Evolutionary conservation across 2,113 vertebrate species (phyloP), one percentile per base, ranked within the genome.

Genomic region (Oplegnathus fasciatus): DNA sequence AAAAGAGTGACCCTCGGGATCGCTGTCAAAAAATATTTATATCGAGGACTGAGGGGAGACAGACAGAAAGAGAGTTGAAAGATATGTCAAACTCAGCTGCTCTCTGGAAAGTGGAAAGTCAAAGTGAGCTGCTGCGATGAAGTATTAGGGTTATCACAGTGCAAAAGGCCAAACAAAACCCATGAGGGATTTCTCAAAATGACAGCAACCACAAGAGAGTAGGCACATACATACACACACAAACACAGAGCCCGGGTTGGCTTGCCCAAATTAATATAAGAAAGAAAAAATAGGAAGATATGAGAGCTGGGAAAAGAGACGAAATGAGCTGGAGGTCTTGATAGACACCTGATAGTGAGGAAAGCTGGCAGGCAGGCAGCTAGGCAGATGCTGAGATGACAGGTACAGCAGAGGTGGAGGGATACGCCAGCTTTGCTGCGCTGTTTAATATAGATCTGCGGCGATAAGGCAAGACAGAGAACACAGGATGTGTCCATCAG

Each of bases 381-480:
- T 26, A 28, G 7, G 71, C 77, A 86, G 90, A 93, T 88, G 82
- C 83, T 75, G 82, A 89, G 91, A 91, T 91, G 89, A 74, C 86
- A 88, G 88, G 90, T 84, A 81, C 40, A 79, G 76, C 87, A 86
- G 81, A 84, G 80, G 86, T 75, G 81, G 66, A 84, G 78, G 79
- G 88, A 90, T 86, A 85, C 74, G 70, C 72, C 15, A 86, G 74
- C 86, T 55, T 65, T 30, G 85, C 78, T 58, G 74, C 28, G 61
- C 80, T 94, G 88, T 96, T 96, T 96, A 96, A 95, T 95, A 95
- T 95, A 96, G 95, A 96, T 96, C 84, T 82, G 85, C 70, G 24
- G 52, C 1, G 95, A 96, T 95, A 95, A 93, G 78, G 40, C 61
- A 10, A 86, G 74, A 57, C 85, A 77, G 78, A 80, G 78, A 92